A percentile compares a stretch with the other conserved stretches of the same genome.
Evolutionary conservation across 2,797 vertebrate genomes (phyloP).

Genomic region (Fistularia tabacaria): DNA sequence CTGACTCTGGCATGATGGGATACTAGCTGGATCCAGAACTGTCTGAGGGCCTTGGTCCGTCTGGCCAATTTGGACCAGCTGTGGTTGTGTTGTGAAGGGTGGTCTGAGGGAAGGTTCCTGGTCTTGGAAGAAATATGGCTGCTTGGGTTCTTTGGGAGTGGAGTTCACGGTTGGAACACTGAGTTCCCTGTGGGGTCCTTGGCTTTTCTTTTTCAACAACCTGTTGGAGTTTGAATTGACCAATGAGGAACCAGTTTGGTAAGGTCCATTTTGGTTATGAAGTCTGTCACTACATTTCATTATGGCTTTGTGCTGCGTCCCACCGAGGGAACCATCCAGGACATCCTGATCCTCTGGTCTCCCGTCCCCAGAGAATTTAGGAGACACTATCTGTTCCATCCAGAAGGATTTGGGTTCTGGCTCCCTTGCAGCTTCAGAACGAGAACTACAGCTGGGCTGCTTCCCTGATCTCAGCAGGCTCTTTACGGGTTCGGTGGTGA

Average conservation of each 20-base stretch:
- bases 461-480: constrained; percentile 81
- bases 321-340: too few species aligned
- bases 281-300: too few species aligned
- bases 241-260: too few species aligned
- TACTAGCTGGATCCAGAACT: constrained; percentile 69
- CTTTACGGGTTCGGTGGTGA: constrained; percentile 85
- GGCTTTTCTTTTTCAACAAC: constrained; percentile 50
- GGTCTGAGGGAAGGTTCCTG: constrained; percentile 12
- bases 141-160: constrained; percentile 68
- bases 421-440: too few species aligned
- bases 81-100: constrained; percentile 5
- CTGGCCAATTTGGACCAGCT: neutral
- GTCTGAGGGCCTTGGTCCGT: constrained; percentile 59
- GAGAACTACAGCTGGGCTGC: too few species aligned
- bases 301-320: too few species aligned
- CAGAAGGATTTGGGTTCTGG: too few species aligned
- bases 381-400: too few species aligned
- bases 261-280: too few species aligned
- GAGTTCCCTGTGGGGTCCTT: constrained; percentile 59
- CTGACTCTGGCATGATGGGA: constrained; percentile 80
- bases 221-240: constrained; percentile 63
- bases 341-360: too few species aligned
- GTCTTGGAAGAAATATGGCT: constrained; percentile 33
- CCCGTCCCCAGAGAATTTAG: too few species aligned
- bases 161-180: constrained; percentile 40